phyloP scores from a whole-genome alignment of 1,140 invertebrate genomes.

The Littorina saxatilis region DNA sequence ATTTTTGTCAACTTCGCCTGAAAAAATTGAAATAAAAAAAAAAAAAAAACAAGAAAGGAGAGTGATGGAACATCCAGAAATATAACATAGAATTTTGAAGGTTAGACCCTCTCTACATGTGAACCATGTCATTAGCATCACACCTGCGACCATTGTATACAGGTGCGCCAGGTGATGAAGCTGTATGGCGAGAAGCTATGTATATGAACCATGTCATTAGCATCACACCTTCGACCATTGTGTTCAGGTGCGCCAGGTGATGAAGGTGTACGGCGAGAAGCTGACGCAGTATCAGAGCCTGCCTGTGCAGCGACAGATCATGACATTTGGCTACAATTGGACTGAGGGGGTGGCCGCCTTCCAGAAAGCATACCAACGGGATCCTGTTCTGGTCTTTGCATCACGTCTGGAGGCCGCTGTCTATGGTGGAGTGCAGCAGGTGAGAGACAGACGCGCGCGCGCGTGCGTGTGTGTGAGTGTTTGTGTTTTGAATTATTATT shows the following conservation, averaged over 20 bases:
- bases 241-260: constrained; percentile 47
- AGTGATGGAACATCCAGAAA: no score
- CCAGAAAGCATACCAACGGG: constrained; percentile 46
- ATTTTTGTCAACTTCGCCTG: no score
- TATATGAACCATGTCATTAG: no score
- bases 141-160: no score
- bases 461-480: not conserved
- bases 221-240: no score
- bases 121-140: no score
- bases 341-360: constrained; percentile 49
- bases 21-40: no score
- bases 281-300: constrained; percentile 41
- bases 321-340: constrained; percentile 61
- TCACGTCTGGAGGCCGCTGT: constrained; percentile 61
- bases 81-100: no score
- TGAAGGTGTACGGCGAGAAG: constrained; percentile 42
- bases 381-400: constrained; percentile 59
- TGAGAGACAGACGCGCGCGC: constrained; percentile 23
- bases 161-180: no score
- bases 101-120: no score
- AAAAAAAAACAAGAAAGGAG: no score
- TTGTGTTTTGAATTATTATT: not conserved
- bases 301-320: constrained; percentile 54
- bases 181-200: no score
- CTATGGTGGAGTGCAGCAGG: constrained; percentile 64